A percentile compares a stretch with the other conserved stretches of the same genome.
Evolutionary conservation across 2,797 vertebrate species (phyloP).

Genomic region (Cottoperca gobio): DNA sequence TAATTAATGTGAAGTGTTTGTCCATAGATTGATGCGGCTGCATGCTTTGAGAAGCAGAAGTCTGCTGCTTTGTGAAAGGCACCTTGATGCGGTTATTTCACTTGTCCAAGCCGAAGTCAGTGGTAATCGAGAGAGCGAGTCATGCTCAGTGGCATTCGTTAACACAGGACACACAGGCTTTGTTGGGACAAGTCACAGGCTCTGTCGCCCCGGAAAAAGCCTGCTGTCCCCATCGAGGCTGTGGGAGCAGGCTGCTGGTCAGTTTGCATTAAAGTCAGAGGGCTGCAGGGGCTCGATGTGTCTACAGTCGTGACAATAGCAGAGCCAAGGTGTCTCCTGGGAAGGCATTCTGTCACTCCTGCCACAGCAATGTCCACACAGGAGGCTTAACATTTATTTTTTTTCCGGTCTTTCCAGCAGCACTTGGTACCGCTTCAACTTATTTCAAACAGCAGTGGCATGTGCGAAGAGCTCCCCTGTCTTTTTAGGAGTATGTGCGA

Average conservation of each 20-base stretch:
- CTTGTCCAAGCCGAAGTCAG: constrained; percentile 43
- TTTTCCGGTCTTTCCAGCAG: constrained; percentile 19
- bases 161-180: constrained; percentile 39
- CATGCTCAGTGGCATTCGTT: constrained; percentile 52
- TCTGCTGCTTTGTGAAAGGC: constrained; percentile 56
- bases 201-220: constrained; percentile 64
- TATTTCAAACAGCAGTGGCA: constrained; percentile 49
- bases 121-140: constrained; percentile 41
- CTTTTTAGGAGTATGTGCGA: constrained; percentile 27
- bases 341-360: constrained; percentile 62
- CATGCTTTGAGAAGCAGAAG: constrained; percentile 8
- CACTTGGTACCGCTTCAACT: constrained; percentile 23
- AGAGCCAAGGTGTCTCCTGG: constrained; percentile 65
- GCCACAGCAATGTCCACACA: constrained; percentile 56
- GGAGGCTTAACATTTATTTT: constrained; percentile 35
- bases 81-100: constrained; percentile 44
- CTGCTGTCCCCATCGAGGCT: constrained; percentile 30
- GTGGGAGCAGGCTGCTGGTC: constrained; percentile 62
- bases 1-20: neutral
- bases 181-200: constrained; percentile 59
- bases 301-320: constrained; percentile 63
- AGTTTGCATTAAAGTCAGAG: constrained; percentile 72
- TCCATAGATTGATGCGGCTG: neutral
- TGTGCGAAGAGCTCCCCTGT: constrained; percentile 56
- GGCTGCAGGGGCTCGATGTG: constrained; percentile 40